Conservation (phyloP, 1,140 invertebrate species). For the Pseudomyrmex dendroicus region DNA sequence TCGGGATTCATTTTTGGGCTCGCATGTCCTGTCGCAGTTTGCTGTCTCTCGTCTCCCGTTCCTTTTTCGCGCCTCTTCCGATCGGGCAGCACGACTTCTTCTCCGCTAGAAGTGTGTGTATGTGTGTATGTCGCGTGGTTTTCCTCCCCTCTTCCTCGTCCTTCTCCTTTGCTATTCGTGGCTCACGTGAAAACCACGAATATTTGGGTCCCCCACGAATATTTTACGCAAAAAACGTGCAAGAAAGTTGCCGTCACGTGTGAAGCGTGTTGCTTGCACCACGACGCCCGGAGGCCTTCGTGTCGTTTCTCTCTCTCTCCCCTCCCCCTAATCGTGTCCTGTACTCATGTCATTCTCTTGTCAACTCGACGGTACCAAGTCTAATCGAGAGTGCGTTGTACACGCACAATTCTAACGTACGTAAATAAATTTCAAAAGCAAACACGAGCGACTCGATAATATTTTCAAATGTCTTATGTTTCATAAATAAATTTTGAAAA, state of each 20-base stretch:
- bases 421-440: neutral
- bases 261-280: constrained; percentile 40
- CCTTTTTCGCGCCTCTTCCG: constrained; percentile 71
- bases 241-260: constrained; percentile 51
- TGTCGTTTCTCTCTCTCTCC: neutral
- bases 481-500: neutral
- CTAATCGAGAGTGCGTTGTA: too few species aligned
- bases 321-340: neutral
- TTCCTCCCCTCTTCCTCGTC: constrained; percentile 32
- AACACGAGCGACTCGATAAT: neutral
- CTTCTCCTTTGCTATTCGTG: constrained; percentile 16
- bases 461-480: too few species aligned
- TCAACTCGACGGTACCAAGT: constrained; percentile 21
- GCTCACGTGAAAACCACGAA: constrained; percentile 42
- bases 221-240: constrained; percentile 54
- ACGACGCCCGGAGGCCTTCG: constrained; percentile 31
- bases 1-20: constrained; percentile 81
- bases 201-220: constrained; percentile 66
- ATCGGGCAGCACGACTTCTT: constrained; percentile 64
- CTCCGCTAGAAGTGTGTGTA: neutral
- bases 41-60: constrained; percentile 62
- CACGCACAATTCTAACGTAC: neutral
- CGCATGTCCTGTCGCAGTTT: constrained; percentile 83
- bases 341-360: neutral
- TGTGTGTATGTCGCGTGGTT: constrained; percentile 29